phyloP scores from a whole-genome alignment of 2,888 invertebrate genomes.

The Macrophya alboannulata region DNA sequence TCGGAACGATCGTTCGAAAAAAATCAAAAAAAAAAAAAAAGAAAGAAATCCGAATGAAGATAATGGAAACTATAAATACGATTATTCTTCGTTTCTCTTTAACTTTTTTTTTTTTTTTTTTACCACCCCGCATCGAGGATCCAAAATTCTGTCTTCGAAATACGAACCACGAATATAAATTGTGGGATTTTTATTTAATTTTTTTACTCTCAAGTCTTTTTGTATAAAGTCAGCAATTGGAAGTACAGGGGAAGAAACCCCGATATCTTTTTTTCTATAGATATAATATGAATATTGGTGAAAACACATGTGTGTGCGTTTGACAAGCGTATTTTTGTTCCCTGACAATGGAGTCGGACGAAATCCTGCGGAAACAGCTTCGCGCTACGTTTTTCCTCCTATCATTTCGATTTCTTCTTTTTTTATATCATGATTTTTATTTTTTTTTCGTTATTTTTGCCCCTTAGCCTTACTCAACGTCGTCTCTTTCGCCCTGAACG shows the following conservation, averaged over 20 bases:
- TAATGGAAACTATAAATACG: background rate
- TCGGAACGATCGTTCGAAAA: background rate
- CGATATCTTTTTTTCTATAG: background rate
- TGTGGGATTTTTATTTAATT: background rate
- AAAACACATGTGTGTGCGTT: background rate
- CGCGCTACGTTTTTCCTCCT: background rate
- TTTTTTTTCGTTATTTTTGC: background rate
- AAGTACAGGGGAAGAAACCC: background rate
- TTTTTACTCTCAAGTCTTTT: background rate
- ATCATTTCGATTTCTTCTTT: background rate
- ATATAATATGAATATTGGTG: background rate
- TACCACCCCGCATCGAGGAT: background rate
- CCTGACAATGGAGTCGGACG: background rate
- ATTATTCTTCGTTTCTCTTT: background rate
- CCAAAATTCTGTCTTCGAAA: background rate
- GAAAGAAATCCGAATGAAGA: too few relatives aligned
- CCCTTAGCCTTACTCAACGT: slow-evolving; percentile 39
- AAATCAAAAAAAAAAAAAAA: background rate
- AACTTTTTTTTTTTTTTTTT: too few relatives aligned
- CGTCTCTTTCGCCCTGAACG: background rate
- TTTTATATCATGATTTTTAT: background rate
- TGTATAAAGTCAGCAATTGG: background rate
- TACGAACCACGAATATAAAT: background rate
- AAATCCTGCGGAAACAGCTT: slow-evolving; percentile 10
- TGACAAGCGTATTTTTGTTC: slow-evolving; percentile 11